Evolutionary conservation across 2,113 vertebrate species (phyloP).

Genomic region (Burhinus bistriatus): DNA sequence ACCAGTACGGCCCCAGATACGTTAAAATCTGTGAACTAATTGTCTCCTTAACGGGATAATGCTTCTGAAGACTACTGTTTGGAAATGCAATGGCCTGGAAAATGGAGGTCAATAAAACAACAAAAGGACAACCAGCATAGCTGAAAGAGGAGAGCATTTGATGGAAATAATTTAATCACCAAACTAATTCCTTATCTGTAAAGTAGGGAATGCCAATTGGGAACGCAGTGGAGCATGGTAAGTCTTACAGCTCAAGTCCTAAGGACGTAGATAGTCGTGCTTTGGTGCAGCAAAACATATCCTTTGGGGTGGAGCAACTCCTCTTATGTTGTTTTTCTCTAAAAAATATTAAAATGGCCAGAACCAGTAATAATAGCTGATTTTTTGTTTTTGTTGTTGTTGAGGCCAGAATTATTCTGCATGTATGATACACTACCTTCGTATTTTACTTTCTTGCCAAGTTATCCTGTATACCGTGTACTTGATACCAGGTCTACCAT

Average conservation of each 20-base stretch:
- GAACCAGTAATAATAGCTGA: not conserved
- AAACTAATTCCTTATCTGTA: constrained; percentile 34
- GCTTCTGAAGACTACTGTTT: constrained; percentile 4
- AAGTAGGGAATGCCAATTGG: not conserved
- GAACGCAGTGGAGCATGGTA: not conserved
- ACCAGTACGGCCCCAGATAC: not conserved
- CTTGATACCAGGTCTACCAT: not conserved
- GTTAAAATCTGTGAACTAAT: constrained; percentile 2
- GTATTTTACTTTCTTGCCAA: not conserved
- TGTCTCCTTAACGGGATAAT: constrained; percentile 7
- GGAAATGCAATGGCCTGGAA: constrained; percentile 46
- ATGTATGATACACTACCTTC: not conserved
- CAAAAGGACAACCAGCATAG: not conserved
- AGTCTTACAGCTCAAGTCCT: not conserved
- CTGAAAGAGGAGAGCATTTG: constrained; percentile 2
- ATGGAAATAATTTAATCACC: constrained; percentile 46
- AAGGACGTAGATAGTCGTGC: not conserved
- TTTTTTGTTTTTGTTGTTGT: not conserved
- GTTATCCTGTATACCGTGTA: not conserved
- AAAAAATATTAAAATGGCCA: not conserved
- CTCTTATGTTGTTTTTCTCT: not conserved
- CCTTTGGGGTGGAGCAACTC: not conserved
- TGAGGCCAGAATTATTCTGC: not conserved
- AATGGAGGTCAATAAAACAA: constrained; percentile 46
- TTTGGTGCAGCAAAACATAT: not conserved